Evolutionary conservation across 2,888 invertebrate species (phyloP), one percentile per base, ranked within the genome.

Genomic region (Fabriciana adippe): DNA sequence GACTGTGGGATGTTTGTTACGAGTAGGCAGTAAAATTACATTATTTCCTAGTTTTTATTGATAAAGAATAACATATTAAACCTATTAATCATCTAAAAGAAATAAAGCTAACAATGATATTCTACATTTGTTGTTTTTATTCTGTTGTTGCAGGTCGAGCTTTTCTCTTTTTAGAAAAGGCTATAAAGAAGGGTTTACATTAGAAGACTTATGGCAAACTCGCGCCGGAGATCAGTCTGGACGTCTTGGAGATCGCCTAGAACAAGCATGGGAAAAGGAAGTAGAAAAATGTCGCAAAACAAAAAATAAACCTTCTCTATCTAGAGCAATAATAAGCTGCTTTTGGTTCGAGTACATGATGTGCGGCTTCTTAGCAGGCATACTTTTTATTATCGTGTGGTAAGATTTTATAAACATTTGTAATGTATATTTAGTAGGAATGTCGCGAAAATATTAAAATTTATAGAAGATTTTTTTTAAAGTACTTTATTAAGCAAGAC

Each of bases 141-240:
- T 26, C 13, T 26, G 47, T 65, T 48, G 62, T 74, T 70, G 41
- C 85, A 96, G 96, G 91, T 96, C 96, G 96, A 89, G 95, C 64
- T 93, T 94, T 73, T 93, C 93, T 48, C 89, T 94, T 70, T 95
- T 95, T 77, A 93, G 92, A 78, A 93, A 94, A 80, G 96, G 96
- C 56, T 94, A 92, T 76, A 93, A 93, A 74, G 88, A 94, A 71
- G 94, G 95, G 68, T 87, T 96, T 65, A 94, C 94, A 69, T 79
- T 94, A 14, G 94, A 95, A 75, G 95, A 96, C 79, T 84, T 96
- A 31, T 95, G 94, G 87, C 94, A 94, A 78, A 93, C 94, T 11
- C 87, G 95, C 18, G 86, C 92, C 1, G 86, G 87, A 18, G 96
- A 96, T 83, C 86, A 92, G 56, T 96, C 96, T 0, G 94, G 94